Evolutionary conservation across 2,888 invertebrate species (phyloP).

Genomic region (Serripes groenlandicus): DNA sequence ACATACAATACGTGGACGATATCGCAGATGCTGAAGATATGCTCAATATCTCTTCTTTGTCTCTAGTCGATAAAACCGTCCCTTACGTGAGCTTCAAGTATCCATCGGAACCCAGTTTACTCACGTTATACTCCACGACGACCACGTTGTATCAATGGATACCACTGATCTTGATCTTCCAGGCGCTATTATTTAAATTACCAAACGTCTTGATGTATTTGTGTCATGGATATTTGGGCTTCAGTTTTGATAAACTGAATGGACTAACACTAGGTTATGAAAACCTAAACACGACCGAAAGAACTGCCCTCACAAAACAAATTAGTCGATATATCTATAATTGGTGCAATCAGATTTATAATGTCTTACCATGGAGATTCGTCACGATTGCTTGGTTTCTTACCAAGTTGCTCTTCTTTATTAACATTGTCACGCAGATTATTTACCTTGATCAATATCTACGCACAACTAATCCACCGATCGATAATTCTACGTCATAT

Average conservation of each 20-base stretch:
- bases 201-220: constrained; percentile 57
- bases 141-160: constrained; percentile 59
- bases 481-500: constrained; percentile 51
- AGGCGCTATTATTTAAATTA: constrained; percentile 62
- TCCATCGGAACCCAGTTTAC: neutral
- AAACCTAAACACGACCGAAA: constrained; percentile 39
- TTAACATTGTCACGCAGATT: constrained; percentile 50
- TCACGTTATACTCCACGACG: constrained; percentile 1
- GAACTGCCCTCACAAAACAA: constrained; percentile 39
- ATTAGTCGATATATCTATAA: constrained; percentile 52
- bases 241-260: constrained; percentile 55
- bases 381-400: constrained; percentile 48
- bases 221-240: constrained; percentile 51
- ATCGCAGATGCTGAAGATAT: neutral
- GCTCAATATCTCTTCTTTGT: neutral
- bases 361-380: constrained; percentile 50
- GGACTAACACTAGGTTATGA: constrained; percentile 54
- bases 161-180: constrained; percentile 51
- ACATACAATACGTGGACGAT: constrained; percentile 2
- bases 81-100: neutral
- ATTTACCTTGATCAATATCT: constrained; percentile 33
- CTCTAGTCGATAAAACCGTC: neutral
- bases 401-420: constrained; percentile 44
- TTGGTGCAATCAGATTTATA: constrained; percentile 48
- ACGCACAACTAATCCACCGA: constrained; percentile 25